A percentile compares a stretch with the other conserved stretches of the same genome.
Conservation (phyloP, 2,113 vertebrate genomes). For the Heloderma charlesbogerti region DNA sequence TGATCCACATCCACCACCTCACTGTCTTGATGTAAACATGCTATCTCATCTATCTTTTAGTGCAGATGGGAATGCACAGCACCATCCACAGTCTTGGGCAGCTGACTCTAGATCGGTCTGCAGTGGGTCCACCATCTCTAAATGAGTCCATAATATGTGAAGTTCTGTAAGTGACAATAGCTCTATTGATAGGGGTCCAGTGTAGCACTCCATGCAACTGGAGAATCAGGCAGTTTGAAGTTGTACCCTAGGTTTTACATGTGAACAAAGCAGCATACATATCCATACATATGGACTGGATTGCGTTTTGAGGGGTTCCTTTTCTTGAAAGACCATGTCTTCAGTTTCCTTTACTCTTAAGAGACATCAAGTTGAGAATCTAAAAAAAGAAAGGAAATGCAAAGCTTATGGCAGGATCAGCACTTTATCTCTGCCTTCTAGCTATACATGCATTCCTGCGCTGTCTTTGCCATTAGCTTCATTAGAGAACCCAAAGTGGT, state of each 20-base stretch:
- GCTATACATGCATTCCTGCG: slow-evolving; percentile 35
- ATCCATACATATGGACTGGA: background rate
- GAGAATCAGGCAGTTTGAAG: background rate
- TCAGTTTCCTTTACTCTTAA: background rate
- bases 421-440: slow-evolving; percentile 40
- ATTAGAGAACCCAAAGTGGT: slow-evolving; percentile 36
- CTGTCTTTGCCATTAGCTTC: slow-evolving; percentile 43
- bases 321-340: fast-evolving
- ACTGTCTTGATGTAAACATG: background rate
- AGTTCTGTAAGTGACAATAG: background rate
- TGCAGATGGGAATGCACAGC: background rate
- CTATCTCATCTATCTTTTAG: background rate
- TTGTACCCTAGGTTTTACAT: background rate
- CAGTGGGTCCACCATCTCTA: background rate
- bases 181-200: background rate
- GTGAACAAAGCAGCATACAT: background rate
- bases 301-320: background rate
- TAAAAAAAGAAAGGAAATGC: slow-evolving; percentile 5
- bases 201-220: background rate
- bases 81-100: background rate
- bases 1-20: background rate
- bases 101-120: too few relatives aligned
- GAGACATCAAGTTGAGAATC: background rate
- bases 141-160: background rate
- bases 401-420: slow-evolving; percentile 35